A percentile compares a stretch with the other conserved stretches of the same genome.
Conservation (phyloP, 2,888 invertebrate species). For the Drosophila peninsularis region DNA sequence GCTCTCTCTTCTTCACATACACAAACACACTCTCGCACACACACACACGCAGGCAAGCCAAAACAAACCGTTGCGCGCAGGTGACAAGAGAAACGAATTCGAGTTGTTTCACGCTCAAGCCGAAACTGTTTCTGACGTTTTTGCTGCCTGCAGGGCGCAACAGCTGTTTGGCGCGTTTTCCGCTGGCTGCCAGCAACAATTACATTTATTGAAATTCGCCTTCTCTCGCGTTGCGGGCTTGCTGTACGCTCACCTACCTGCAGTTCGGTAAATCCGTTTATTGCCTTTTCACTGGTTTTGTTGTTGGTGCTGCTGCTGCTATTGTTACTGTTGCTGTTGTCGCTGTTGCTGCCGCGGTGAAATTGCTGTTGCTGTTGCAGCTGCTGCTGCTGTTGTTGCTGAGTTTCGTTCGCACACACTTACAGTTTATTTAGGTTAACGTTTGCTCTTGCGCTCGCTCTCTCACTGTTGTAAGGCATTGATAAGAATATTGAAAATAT, state of each 20-base stretch:
- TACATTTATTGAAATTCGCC: slow-evolving; percentile 25
- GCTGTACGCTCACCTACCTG: slow-evolving; percentile 31
- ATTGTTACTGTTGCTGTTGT: slow-evolving; percentile 16
- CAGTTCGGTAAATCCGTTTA: slow-evolving; percentile 29
- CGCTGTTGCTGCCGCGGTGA: slow-evolving; percentile 57
- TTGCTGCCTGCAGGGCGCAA: slow-evolving; percentile 57
- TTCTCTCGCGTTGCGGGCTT: neutral
- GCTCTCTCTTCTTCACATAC: slow-evolving; percentile 6
- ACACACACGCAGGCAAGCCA: slow-evolving; percentile 12
- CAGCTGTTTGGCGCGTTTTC: slow-evolving; percentile 69
- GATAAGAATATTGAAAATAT: slow-evolving; percentile 34
- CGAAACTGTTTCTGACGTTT: slow-evolving; percentile 33
- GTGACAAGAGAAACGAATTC: slow-evolving; percentile 45
- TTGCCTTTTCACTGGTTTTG: slow-evolving; percentile 14
- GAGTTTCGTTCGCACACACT: slow-evolving; percentile 23
- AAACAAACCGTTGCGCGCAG: slow-evolving; percentile 43
- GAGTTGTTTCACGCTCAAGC: slow-evolving; percentile 14
- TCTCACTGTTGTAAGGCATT: slow-evolving; percentile 26
- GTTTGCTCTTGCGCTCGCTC: slow-evolving; percentile 16
- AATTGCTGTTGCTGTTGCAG: slow-evolving; percentile 31
- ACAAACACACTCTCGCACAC: neutral
- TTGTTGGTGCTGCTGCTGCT: slow-evolving; percentile 27
- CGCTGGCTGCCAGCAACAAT: slow-evolving; percentile 55
- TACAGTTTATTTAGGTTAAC: slow-evolving; percentile 43
- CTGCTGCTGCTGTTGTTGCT: slow-evolving; percentile 16